Percentiles rank a stretch among this genome's conserved stretches.
Conservation (phyloP, 2,888 invertebrate species). For the Tromatobia lineatoria region DNA sequence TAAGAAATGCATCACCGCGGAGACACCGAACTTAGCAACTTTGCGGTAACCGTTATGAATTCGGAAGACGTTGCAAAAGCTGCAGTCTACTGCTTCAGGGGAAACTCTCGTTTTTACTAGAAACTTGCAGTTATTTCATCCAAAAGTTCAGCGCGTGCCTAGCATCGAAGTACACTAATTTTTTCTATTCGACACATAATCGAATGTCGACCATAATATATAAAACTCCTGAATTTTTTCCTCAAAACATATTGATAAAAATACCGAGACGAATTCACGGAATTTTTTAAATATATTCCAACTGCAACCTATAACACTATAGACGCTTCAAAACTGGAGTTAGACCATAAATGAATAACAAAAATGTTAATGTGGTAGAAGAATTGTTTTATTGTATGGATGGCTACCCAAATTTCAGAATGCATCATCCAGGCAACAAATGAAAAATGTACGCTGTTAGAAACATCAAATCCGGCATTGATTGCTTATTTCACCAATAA, state of each 20-base stretch:
- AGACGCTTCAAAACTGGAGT: no score
- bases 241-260: not conserved
- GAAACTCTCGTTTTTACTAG: conserved; percentile 21
- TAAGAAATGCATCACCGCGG: conserved; percentile 37
- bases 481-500: no score
- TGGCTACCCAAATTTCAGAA: no score
- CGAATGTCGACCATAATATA: not conserved
- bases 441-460: no score
- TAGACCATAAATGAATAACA: not conserved
- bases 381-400: no score
- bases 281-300: not conserved
- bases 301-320: no score
- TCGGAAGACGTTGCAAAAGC: conserved; percentile 42
- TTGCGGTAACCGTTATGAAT: conserved; percentile 58
- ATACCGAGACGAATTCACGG: not conserved
- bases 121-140: conserved; percentile 30
- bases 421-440: no score
- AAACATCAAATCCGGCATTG: no score
- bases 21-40: conserved; percentile 59
- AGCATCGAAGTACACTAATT: conserved; percentile 27
- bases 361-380: not conserved
- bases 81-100: conserved; percentile 8
- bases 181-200: not conserved
- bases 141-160: conserved; percentile 13
- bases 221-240: not conserved